These are phyloP conservation scores for Heteronetta atricapilla DNA, from an alignment of 2,113 vertebrate genomes.

Conservation along the genomic window DNA sequence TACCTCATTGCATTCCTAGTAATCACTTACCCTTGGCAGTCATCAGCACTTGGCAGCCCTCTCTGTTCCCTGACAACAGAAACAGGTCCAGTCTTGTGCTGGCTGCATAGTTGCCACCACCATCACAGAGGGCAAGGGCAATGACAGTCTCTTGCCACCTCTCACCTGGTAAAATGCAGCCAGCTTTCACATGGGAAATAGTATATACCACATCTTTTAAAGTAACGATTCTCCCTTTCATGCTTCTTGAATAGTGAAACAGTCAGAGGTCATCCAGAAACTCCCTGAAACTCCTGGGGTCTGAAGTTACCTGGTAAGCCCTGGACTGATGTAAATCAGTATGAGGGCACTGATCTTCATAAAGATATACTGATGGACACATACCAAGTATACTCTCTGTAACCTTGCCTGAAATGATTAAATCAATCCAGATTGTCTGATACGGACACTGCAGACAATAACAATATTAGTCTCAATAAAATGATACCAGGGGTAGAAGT, in stretches of 20 bases:
- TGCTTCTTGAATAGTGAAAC: neutral
- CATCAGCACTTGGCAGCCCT: conserved; percentile 16
- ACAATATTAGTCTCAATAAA: conserved; percentile 58
- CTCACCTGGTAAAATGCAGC: neutral
- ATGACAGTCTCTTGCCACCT: neutral
- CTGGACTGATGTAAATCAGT: neutral
- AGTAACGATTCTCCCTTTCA: neutral
- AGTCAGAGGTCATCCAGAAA: neutral
- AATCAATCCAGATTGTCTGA: conserved; percentile 40
- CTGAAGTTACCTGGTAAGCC: neutral
- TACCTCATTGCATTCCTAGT: conserved; percentile 21
- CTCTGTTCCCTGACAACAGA: neutral
- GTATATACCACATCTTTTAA: neutral
- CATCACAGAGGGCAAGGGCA: neutral
- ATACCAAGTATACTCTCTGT: neutral
- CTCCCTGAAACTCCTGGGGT: neutral
- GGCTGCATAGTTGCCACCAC: neutral
- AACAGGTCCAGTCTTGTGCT: neutral
- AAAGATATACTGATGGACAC: neutral
- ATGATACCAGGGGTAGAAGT: conserved; percentile 4
- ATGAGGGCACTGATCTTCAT: neutral
- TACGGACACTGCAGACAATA: conserved; percentile 37
- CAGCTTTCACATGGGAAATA: neutral
- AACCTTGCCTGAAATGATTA: neutral
- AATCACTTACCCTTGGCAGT: conserved; percentile 24